Evolutionary conservation across 2,797 vertebrate species (phyloP).

Genomic region (Hylomyscus alleni): DNA sequence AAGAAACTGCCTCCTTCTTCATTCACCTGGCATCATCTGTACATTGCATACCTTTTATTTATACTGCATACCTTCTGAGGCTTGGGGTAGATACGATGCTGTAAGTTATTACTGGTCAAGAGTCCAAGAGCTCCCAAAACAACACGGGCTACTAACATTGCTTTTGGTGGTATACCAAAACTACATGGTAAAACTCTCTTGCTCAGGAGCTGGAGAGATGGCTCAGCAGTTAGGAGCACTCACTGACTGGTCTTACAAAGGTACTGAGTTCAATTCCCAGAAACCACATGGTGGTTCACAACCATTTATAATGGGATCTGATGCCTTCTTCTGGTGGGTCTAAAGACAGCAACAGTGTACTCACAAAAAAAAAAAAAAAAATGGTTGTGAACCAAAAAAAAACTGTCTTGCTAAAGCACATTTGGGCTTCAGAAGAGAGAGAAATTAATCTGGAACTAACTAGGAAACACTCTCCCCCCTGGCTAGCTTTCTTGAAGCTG

Average conservation of each 20-base stretch:
- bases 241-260: background rate
- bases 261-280: background rate
- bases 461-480: background rate
- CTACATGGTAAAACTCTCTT: background rate
- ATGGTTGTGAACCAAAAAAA: too few species aligned
- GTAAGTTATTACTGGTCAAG: background rate
- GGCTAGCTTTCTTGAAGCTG: background rate
- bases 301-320: background rate
- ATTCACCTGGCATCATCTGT: accelerated
- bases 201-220: background rate
- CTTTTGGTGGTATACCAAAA: background rate
- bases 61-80: too few species aligned
- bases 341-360: background rate
- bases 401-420: background rate
- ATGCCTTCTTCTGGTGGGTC: background rate
- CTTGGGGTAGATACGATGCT: background rate
- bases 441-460: background rate
- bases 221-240: background rate
- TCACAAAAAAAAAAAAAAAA: background rate
- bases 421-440: background rate
- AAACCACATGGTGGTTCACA: background rate
- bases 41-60: background rate
- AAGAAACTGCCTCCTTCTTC: background rate
- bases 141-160: background rate
- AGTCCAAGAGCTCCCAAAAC: background rate